phyloP scores from a whole-genome alignment of 2,797 vertebrate species.

The Pangasius djambal region DNA sequence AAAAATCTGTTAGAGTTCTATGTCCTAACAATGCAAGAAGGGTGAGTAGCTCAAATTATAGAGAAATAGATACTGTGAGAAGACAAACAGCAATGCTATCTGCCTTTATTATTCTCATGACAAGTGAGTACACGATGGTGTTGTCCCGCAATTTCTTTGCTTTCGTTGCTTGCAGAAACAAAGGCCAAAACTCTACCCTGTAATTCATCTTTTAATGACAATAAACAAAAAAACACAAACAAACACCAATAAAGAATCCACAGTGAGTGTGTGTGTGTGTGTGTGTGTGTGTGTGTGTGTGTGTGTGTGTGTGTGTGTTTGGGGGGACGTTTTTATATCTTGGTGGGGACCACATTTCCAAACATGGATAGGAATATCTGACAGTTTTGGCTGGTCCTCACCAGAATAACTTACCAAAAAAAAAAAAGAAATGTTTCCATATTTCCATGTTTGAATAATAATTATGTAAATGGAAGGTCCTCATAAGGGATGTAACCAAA shows the following conservation, averaged over 20 bases:
- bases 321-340: background rate
- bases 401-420: background rate
- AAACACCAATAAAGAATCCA: background rate
- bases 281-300: background rate
- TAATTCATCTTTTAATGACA: conserved; percentile 7
- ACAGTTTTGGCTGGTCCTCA: background rate
- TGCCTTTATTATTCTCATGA: conserved; percentile 19
- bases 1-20: background rate
- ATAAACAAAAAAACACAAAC: background rate
- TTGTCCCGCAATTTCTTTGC: conserved; percentile 25
- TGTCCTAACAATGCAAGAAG: background rate
- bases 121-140: conserved; percentile 10
- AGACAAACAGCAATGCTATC: background rate
- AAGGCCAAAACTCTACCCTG: conserved; percentile 6
- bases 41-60: background rate
- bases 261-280: background rate
- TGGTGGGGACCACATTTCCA: background rate
- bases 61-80: background rate
- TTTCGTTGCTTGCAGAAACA: conserved; percentile 27
- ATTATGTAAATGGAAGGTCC: background rate
- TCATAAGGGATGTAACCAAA: background rate
- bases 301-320: background rate
- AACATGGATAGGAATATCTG: background rate
- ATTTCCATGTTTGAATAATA: background rate
- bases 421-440: background rate